Evolutionary conservation across 2,797 vertebrate species (phyloP), one percentile per base, ranked within the genome.

Genomic region (Anniella stebbinsi): DNA sequence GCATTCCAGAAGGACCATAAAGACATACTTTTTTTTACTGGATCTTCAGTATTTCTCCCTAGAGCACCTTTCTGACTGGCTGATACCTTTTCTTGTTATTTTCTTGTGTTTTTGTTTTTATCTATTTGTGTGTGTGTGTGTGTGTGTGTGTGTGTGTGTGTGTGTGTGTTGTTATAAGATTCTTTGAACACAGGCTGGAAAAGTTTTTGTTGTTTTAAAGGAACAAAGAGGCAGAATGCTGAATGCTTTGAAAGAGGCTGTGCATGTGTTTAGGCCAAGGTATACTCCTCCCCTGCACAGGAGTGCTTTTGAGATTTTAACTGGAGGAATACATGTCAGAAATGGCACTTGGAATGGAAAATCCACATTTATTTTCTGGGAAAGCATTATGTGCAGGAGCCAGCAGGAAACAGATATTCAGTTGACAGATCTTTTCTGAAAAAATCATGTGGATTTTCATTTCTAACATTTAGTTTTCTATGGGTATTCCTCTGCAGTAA

Each of bases 291-390:
- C 41, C 38, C 12, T n/a, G 38, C 54, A 66, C 57, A 77, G 57
- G 73, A 41, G 33, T 3, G 10, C 38, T 66, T 77, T 12, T n/a
- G 28, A 66, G 38, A 77, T 87, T 41, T 76, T 63, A 76, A 18
- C 73, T 57, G 84, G 66, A 76, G 36, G 73, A 13, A 87, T 60
- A 33, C 51, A 48, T 41, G 57, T 13, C 38, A 38, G 73, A 77
- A 77, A 77, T 77, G 86, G 86, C 57, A 78, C 28, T 12, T 48
- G 33, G 80, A 36, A 75, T 83, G 87, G 80, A 88, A 83, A 88
- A 69, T 51, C 70, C 54, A 36, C 70, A 84, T 83, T 57, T 57
- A n/a, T 88, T 88, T 83, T 88, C 80, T 83, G 80, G 70, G 69
- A 83, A 88, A 83, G 69, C 66, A 38, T 76, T n/a, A 5, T 7